Conservation (phyloP, 1,140 invertebrate genomes). For the Lepeophtheirus salmonis region DNA sequence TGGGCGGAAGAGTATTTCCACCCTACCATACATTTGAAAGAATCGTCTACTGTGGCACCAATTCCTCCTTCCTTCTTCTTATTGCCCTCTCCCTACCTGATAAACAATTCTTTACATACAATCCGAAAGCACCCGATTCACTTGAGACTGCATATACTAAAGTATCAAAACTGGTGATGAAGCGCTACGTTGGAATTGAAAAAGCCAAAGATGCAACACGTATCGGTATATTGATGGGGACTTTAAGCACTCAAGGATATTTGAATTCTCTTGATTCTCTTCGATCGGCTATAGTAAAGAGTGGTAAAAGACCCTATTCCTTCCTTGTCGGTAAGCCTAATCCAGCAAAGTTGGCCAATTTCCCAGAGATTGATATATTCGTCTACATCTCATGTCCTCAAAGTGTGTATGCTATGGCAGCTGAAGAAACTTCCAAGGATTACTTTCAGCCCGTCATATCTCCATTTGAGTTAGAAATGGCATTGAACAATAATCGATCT, state of each 20-base stretch:
- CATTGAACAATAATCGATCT: constrained; percentile 42
- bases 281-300: constrained; percentile 45
- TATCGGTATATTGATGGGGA: constrained; percentile 71
- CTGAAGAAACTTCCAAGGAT: constrained; percentile 56
- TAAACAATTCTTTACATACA: constrained; percentile 29
- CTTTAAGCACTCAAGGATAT: constrained; percentile 60
- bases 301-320: constrained; percentile 69
- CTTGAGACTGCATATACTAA: neutral
- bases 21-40: no score
- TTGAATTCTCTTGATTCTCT: constrained; percentile 50
- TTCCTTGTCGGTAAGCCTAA: constrained; percentile 80
- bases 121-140: constrained; percentile 23
- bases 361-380: constrained; percentile 76
- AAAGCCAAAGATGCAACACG: constrained; percentile 62
- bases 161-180: neutral
- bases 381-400: constrained; percentile 75
- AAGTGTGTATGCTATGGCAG: no score
- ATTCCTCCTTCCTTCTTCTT: constrained; percentile 23
- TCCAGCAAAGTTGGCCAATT: constrained; percentile 77
- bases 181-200: constrained; percentile 44
- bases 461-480: constrained; percentile 79
- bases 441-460: constrained; percentile 74
- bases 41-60: constrained; percentile 19
- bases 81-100: constrained; percentile 28
- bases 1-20: no score